Evolutionary conservation across 1,140 invertebrate genomes (phyloP).

Genomic region (Dreissena polymorpha): DNA sequence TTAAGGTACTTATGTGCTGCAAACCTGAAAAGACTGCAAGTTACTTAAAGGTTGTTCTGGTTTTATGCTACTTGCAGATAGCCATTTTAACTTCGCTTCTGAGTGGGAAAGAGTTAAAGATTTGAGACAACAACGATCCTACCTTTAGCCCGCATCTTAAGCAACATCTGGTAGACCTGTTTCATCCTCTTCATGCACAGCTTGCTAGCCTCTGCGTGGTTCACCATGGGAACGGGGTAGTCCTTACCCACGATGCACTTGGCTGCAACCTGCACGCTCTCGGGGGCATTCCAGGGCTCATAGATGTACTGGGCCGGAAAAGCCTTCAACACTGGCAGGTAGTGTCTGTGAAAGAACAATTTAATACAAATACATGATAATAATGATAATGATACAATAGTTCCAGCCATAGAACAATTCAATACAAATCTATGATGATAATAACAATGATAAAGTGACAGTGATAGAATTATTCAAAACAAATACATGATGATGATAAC

Average conservation of each 20-base stretch:
- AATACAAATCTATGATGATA: no score
- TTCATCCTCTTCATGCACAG: conserved; percentile 93
- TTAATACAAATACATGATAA: no score
- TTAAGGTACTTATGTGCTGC: not conserved
- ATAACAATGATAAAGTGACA: no score
- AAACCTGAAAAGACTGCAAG: no score
- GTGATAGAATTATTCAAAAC: no score
- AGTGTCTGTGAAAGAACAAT: conserved; percentile 82
- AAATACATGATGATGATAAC: no score
- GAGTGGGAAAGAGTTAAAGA: no score
- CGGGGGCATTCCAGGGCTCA: conserved; percentile 93
- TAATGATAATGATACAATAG: no score
- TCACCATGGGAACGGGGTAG: conserved; percentile 92
- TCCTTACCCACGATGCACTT: conserved; percentile 92
- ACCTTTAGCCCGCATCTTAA: conserved; percentile 71
- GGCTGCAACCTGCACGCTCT: conserved; percentile 87
- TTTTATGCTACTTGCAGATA: no score
- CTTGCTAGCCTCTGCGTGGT: conserved; percentile 87
- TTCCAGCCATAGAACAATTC: no score
- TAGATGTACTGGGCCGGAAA: conserved; percentile 93
- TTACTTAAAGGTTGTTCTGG: no score
- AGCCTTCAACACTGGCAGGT: conserved; percentile 90
- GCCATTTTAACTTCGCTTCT: no score
- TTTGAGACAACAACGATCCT: not conserved
- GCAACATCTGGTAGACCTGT: conserved; percentile 91